Evolutionary conservation across 2,797 vertebrate genomes (phyloP), one percentile per base, ranked within the genome.

Genomic region (Trachops cirrhosus): DNA sequence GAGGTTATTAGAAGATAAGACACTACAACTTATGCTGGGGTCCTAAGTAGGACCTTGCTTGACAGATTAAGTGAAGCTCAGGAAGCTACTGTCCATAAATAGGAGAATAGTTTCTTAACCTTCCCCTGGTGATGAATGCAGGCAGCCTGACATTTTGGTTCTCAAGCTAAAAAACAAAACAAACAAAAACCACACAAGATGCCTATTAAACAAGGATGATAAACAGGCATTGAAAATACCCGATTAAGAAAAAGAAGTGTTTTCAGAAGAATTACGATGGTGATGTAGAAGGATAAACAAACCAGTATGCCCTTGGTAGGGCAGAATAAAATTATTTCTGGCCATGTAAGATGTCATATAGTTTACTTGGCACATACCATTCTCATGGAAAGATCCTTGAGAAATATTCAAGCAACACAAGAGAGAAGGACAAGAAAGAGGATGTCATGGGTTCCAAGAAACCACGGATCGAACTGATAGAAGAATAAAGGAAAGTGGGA

Each of bases 221-320:
- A 77, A 54, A 75, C 0, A 82, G 57, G 39, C 44, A 71, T 10
- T 86, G 24, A 82, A 57, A 54, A 64, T 59, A 68, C 4, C n/a
- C 50, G 37, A 75, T 1, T 48, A 15, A 79, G n/a, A 62, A 80
- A 62, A 68, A 62, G 34, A 59, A 50, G 41, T 4, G 14, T 68
- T 89, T 96, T 87, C 54, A 44, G 57, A 84, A 92, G 39, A 91
- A 91, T 75, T 87, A 57, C 34, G 19, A 83, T 16, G 37, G 44
- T 91, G 52, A 83, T 57, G 21, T 57, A 91, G n/a, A 90, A 67
- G 54, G 37, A 59, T 84, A 86, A 94, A 21, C 10, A 29, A 44
- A 82, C 39, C 41, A 50, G 19, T 71, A 41, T 89, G 59, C 46
- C 48, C 59, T 86, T 32, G 24, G 44, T 37, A 74, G 37, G 32